These are phyloP conservation scores for Daphoenositta chrysoptera DNA, from an alignment of 2,113 vertebrate genomes.

Conservation along the genomic window DNA sequence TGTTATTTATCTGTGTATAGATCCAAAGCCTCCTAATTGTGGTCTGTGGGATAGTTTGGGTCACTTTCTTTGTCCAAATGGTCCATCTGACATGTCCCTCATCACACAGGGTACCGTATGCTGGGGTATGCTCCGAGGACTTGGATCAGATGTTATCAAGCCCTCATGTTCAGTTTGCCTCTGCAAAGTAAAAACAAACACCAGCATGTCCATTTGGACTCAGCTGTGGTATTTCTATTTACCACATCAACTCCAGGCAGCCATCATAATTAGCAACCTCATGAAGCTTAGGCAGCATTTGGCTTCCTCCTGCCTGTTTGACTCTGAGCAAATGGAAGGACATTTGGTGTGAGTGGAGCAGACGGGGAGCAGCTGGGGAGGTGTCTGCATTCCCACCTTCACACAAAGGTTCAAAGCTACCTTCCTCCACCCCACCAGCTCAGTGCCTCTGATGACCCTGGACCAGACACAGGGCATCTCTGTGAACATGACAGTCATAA, in stretches of 20 bases:
- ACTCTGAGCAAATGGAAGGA: conserved; percentile 67
- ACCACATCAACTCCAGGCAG: conserved; percentile 17
- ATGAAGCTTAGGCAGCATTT: conserved; percentile 65
- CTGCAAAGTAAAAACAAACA: conserved; percentile 37
- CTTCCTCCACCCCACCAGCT: not conserved
- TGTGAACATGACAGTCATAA: not conserved
- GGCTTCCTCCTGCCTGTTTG: conserved; percentile 58
- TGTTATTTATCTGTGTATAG: not conserved
- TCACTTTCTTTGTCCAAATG: not conserved
- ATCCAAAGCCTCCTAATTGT: not conserved
- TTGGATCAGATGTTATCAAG: conserved; percentile 31
- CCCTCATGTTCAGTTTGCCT: not conserved
- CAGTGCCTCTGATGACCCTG: not conserved
- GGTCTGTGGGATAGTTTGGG: not conserved
- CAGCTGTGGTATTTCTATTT: conserved; percentile 48
- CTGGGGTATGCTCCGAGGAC: rapidly evolving
- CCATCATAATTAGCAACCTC: conserved; percentile 57
- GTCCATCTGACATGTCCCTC: not conserved
- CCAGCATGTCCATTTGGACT: conserved; percentile 50
- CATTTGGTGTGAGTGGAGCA: conserved; percentile 30
- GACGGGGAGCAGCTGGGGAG: conserved; percentile 35
- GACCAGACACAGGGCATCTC: not conserved
- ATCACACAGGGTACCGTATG: not conserved
- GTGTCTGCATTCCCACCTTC: conserved; percentile 47
- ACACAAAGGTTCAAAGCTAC: not conserved